Percentiles rank a stretch among this genome's conserved stretches.
These are phyloP conservation scores for Patella pellucida DNA, from an alignment of 2,888 invertebrate species.

Conservation along the genomic window DNA sequence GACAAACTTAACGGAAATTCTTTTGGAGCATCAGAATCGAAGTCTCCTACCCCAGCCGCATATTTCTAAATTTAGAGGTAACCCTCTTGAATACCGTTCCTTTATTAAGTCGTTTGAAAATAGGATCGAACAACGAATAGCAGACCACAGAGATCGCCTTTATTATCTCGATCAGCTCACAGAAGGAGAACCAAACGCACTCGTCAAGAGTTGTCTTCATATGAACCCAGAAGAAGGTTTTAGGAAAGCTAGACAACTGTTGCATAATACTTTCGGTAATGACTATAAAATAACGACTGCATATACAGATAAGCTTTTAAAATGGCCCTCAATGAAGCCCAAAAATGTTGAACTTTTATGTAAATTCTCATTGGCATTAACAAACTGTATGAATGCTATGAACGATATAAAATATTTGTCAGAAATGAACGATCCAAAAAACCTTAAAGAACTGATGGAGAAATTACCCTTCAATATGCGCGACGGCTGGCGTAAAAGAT, in stretches of 20 bases:
- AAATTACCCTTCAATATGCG: too few relatives aligned
- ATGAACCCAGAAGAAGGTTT: slow-evolving; percentile 11
- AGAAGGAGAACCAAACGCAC: slow-evolving; percentile 15
- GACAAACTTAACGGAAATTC: background rate
- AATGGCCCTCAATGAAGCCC: background rate
- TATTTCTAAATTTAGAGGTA: slow-evolving; percentile 32
- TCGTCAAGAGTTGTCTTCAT: slow-evolving; percentile 4
- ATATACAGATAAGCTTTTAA: background rate
- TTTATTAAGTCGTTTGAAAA: slow-evolving; percentile 23
- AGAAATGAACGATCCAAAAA: background rate
- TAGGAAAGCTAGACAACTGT: background rate
- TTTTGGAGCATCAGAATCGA: background rate
- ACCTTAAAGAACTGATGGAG: too few relatives aligned
- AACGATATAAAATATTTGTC: background rate
- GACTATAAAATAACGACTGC: slow-evolving; percentile 11
- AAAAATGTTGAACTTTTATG: background rate
- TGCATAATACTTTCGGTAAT: slow-evolving; percentile 15
- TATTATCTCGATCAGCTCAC: slow-evolving; percentile 21
- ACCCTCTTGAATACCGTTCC: slow-evolving; percentile 26
- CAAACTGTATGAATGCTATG: background rate
- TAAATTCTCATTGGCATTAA: background rate
- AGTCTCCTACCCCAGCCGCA: slow-evolving; percentile 23
- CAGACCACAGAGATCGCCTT: slow-evolving; percentile 14
- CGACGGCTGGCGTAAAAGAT: background rate
- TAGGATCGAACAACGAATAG: slow-evolving; percentile 12